These are phyloP conservation scores for Cygnus atratus DNA, from an alignment of 2,113 vertebrate species.

Conservation along the genomic window DNA sequence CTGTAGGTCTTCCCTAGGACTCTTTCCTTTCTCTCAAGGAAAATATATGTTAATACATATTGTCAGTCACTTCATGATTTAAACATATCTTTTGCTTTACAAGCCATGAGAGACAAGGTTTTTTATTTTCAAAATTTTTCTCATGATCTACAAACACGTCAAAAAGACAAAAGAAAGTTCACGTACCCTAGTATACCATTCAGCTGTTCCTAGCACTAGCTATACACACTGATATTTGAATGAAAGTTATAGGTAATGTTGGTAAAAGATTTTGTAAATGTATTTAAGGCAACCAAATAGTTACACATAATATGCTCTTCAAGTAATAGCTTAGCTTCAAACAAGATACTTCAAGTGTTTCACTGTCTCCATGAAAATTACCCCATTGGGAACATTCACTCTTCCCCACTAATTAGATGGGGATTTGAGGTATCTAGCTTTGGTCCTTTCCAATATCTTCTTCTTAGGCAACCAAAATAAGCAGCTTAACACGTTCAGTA, in stretches of 20 bases:
- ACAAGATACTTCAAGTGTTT: background rate
- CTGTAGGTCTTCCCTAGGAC: too few relatives aligned
- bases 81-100: background rate
- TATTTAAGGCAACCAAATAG: background rate
- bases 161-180: background rate
- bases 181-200: fast-evolving
- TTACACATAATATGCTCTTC: background rate
- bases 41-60: background rate
- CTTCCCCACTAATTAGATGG: background rate
- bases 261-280: background rate
- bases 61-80: background rate
- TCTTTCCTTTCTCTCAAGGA: background rate
- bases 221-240: background rate
- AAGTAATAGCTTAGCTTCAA: background rate
- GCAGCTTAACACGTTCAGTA: background rate
- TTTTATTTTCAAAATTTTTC: background rate
- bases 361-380: background rate
- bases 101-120: background rate
- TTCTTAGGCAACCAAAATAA: background rate
- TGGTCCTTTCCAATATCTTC: background rate
- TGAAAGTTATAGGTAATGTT: background rate
- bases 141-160: background rate
- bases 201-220: background rate
- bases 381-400: background rate
- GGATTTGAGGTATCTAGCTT: background rate